Evolutionary conservation across 2,113 vertebrate genomes (phyloP), one percentile per base, ranked within the genome.

Genomic region (Austrofundulus limnaeus): DNA sequence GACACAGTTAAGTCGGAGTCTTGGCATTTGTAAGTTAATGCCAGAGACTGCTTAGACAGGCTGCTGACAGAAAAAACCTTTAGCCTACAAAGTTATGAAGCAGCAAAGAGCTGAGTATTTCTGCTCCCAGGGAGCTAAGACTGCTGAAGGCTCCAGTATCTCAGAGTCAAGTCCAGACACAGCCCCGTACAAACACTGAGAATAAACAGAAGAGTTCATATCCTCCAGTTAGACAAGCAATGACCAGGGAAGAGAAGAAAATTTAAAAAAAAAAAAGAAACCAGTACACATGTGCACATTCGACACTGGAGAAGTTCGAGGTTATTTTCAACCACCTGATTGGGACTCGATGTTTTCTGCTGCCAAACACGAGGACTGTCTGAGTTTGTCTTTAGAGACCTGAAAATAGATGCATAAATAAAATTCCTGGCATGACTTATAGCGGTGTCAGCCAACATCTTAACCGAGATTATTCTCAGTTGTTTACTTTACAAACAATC

Each of bases 101-200:
- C 55, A 65, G 66, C 53, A 16, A 76, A 70, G 53, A 24, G 51
- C 23, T 69, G 61, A 34, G 56, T 71, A 50, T 66, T 61, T 65
- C 66, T 71, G 68, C 76, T 78, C 72, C 65, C 66, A 65, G 57
- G 17, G 39, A 78, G 67, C 9, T 8, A 25, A 25, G 72, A 73
- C 66, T 41, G 58, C 66, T 69, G 59, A 37, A 82, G 70, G 70
- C 72, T 78, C 58, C 64, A 74, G 51, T 75, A 75, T 76, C 66
- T 72, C 61, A 67, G 67, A 77, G 81, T 90, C 88, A 89, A 87
- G 90, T 78, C 85, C 85, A 89, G 88, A 86, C 87, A 89, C 66
- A 47, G 80, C 83, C 84, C 76, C 45, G 75, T 47, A 79, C 81
- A 75, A 88, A 56, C 82, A 67, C 85, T 59, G 68, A 89, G 65